phyloP scores from a whole-genome alignment of 1,140 invertebrate species.

The Achatina immaculata region DNA sequence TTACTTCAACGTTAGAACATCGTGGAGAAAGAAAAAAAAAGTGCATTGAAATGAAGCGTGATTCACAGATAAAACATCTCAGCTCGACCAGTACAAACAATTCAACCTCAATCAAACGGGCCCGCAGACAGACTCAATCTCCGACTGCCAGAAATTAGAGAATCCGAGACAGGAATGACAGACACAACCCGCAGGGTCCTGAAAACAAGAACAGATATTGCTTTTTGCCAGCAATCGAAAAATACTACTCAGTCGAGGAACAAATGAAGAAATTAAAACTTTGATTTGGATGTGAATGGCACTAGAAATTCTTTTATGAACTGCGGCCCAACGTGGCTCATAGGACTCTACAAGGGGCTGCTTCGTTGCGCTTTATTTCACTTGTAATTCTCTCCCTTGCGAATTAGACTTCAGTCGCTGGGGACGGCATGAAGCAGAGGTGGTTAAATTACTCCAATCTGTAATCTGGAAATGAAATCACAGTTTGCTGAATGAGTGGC shows the following conservation, averaged over 20 bases:
- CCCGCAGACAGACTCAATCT: background rate
- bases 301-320: slow-evolving; percentile 1
- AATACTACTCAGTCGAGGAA: slow-evolving; percentile 8
- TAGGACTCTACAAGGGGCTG: background rate
- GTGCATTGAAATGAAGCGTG: background rate
- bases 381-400: background rate
- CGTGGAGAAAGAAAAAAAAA: too few relatives aligned
- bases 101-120: background rate
- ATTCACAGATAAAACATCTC: background rate
- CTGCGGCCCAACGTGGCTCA: background rate
- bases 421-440: too few relatives aligned
- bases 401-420: too few relatives aligned
- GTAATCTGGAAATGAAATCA: too few relatives aligned
- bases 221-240: slow-evolving; percentile 30
- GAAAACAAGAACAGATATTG: slow-evolving; percentile 24
- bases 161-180: background rate
- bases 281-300: slow-evolving; percentile 8
- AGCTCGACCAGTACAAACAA: background rate
- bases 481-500: too few relatives aligned
- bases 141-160: slow-evolving; percentile 4
- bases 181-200: background rate
- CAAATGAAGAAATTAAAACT: slow-evolving; percentile 27
- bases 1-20: too few relatives aligned
- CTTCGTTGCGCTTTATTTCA: background rate
- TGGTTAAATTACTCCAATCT: too few relatives aligned